These are phyloP conservation scores for Anarhynchus alexandrinus DNA, from an alignment of 2,113 vertebrate species.

Conservation along the genomic window DNA sequence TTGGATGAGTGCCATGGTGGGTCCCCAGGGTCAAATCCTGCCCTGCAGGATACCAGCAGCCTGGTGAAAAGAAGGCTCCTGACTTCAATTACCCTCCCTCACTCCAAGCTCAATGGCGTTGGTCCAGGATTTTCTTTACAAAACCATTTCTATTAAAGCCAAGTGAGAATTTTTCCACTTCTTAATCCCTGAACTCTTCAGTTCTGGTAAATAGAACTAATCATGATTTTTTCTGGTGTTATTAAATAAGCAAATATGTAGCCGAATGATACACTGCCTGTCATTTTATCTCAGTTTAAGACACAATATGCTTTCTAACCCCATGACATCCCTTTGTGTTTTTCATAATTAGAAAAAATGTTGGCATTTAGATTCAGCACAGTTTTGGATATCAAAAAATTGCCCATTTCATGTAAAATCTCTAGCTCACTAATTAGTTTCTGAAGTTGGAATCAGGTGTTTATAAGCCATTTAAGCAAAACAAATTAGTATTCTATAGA, in stretches of 20 bases:
- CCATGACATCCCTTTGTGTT: slow-evolving; percentile 33
- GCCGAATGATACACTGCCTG: background rate
- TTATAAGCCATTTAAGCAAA: slow-evolving; percentile 47
- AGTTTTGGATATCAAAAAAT: background rate
- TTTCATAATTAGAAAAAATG: slow-evolving; percentile 44
- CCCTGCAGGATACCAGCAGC: background rate
- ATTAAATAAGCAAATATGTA: slow-evolving; percentile 1
- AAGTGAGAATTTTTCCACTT: background rate
- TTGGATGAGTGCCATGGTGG: background rate
- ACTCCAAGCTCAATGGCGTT: background rate
- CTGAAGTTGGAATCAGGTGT: slow-evolving; percentile 23
- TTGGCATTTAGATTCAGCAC: slow-evolving; percentile 35
- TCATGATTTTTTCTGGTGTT: background rate
- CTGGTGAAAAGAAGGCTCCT: background rate
- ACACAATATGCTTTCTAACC: slow-evolving; percentile 15
- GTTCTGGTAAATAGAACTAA: background rate
- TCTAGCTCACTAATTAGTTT: slow-evolving; percentile 45
- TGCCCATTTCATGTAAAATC: background rate
- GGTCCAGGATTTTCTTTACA: background rate
- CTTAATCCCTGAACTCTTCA: background rate
- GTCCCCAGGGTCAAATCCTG: background rate
- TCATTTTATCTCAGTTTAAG: slow-evolving; percentile 25
- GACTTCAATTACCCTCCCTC: background rate
- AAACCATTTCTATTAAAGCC: background rate
- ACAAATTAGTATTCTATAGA: slow-evolving; percentile 30